phyloP scores from a whole-genome alignment of 1,140 invertebrate genomes.

The Drosophila auraria region DNA sequence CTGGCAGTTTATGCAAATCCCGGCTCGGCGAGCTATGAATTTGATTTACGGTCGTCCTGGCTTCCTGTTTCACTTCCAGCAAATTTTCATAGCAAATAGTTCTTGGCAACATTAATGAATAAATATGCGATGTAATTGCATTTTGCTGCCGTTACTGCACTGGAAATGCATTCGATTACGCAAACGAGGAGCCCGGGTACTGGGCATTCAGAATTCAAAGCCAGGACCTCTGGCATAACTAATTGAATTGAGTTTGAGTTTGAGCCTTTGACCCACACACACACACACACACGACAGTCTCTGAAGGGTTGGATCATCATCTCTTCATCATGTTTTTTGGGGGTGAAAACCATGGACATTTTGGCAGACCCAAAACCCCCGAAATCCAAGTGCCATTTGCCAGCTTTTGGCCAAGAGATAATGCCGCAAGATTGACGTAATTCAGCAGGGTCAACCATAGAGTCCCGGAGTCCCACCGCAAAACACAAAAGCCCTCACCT shows the following conservation, averaged over 20 bases:
- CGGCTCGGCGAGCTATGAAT: constrained; percentile 54
- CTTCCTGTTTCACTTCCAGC: constrained; percentile 41
- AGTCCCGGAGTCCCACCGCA: constrained; percentile 11
- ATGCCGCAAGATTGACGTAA: constrained; percentile 52
- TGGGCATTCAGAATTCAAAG: too few species aligned
- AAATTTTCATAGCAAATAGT: constrained; percentile 46
- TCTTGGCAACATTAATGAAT: constrained; percentile 46
- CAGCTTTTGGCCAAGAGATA: constrained; percentile 29
- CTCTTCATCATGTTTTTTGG: not conserved
- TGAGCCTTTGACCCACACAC: constrained; percentile 18
- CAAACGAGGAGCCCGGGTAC: not conserved
- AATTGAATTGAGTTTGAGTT: constrained; percentile 36
- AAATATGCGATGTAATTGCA: constrained; percentile 52
- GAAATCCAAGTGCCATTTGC: constrained; percentile 15
- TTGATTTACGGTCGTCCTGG: constrained; percentile 51
- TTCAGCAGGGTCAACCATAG: constrained; percentile 40
- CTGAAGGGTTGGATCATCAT: constrained; percentile 36
- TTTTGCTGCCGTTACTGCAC: constrained; percentile 3
- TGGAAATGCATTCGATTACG: constrained; percentile 11
- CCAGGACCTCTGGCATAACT: constrained; percentile 29
- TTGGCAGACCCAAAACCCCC: not conserved
- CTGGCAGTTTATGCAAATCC: constrained; percentile 38
- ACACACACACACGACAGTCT: not conserved
- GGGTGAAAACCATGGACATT: not conserved
- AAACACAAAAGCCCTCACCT: constrained; percentile 38